These are phyloP conservation scores for Callinectes sapidus DNA, from an alignment of 2,888 invertebrate genomes.

Conservation along the genomic window DNA sequence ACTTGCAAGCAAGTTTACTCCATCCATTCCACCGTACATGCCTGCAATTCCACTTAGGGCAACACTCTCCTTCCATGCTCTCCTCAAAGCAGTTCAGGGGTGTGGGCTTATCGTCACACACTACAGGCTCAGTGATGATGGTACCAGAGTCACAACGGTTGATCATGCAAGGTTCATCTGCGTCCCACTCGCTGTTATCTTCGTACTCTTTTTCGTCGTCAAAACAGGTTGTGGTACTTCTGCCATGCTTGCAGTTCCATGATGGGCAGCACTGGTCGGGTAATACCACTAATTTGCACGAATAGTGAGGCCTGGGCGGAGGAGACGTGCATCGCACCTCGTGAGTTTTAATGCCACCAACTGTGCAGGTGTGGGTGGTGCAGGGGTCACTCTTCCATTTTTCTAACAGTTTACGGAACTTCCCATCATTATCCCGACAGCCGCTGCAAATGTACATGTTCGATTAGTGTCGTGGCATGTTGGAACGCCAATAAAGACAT, in stretches of 20 bases:
- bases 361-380: background rate
- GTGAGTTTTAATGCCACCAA: background rate
- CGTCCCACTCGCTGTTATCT: background rate
- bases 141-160: background rate
- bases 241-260: background rate
- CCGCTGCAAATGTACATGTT: background rate
- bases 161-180: background rate
- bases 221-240: background rate
- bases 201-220: background rate
- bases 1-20: no score
- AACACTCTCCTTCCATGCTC: background rate
- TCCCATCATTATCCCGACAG: background rate
- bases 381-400: constrained; percentile 14
- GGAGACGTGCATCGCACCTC: background rate
- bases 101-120: background rate
- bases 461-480: background rate
- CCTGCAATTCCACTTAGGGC: background rate
- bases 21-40: background rate
- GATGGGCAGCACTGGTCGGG: background rate
- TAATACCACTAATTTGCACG: background rate
- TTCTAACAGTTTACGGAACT: background rate
- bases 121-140: background rate
- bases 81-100: background rate
- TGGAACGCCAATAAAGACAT: background rate
- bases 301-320: background rate